These are phyloP conservation scores for Neopelma chrysocephalum DNA, from an alignment of 2,797 vertebrate genomes.

Conservation along the genomic window DNA sequence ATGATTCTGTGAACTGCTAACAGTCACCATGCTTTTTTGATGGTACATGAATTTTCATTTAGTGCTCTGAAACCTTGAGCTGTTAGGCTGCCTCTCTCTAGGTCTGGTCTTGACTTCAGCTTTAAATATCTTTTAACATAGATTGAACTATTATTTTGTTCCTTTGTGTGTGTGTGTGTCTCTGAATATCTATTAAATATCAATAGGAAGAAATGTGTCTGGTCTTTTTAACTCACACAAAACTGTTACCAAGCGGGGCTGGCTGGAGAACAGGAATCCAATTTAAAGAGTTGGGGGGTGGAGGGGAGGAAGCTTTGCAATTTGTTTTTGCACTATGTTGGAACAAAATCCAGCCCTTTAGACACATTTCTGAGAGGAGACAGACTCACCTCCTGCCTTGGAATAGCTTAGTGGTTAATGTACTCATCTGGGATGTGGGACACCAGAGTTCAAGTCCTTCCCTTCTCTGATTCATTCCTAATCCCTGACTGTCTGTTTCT, in stretches of 20 bases:
- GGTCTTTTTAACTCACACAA: slow-evolving; percentile 30
- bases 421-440: slow-evolving; percentile 4
- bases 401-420: slow-evolving; percentile 14
- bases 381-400: slow-evolving; percentile 18
- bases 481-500: background rate
- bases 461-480: slow-evolving; percentile 32
- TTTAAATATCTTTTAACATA: background rate
- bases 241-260: slow-evolving; percentile 19
- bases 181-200: background rate
- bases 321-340: background rate
- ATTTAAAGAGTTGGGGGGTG: background rate
- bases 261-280: slow-evolving; percentile 47
- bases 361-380: slow-evolving; percentile 20
- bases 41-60: rapidly evolving
- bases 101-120: background rate
- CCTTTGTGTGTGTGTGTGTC: background rate
- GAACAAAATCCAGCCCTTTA: slow-evolving; percentile 24
- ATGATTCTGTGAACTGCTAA: no score
- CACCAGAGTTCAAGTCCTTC: slow-evolving; percentile 31
- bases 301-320: background rate
- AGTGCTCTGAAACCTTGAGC: background rate
- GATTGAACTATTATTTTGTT: background rate
- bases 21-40: rapidly evolving
- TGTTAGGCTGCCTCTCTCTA: background rate
- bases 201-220: slow-evolving; percentile 19